Conservation (phyloP, 2,888 invertebrate species). For the Torymus texanus region DNA sequence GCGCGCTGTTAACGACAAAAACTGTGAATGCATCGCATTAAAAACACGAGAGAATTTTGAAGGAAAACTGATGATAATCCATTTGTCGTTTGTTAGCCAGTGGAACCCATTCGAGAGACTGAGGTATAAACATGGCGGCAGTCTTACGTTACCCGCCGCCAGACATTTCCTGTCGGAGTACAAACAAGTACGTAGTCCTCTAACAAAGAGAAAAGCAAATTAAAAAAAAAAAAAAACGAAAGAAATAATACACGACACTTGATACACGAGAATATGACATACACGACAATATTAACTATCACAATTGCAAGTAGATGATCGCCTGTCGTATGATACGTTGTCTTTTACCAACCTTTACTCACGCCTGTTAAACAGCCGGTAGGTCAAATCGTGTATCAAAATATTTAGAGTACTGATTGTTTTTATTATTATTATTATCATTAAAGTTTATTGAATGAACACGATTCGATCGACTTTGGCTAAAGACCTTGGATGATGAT, state of each 20-base stretch:
- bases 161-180: constrained; percentile 79
- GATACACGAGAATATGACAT: constrained; percentile 40
- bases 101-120: constrained; percentile 86
- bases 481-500: constrained; percentile 48
- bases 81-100: constrained; percentile 79
- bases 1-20: constrained; percentile 40
- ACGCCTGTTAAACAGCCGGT: constrained; percentile 58
- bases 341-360: constrained; percentile 67
- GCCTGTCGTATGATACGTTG: constrained; percentile 72
- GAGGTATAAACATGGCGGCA: constrained; percentile 82
- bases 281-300: constrained; percentile 51
- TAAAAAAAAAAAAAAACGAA: constrained; percentile 37
- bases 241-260: constrained; percentile 39
- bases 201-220: constrained; percentile 58
- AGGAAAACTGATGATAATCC: constrained; percentile 56
- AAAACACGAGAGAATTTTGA: constrained; percentile 41
- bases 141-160: constrained; percentile 75
- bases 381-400: constrained; percentile 40
- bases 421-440: no score
- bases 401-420: not conserved
- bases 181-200: constrained; percentile 80
- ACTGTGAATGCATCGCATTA: constrained; percentile 58
- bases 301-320: constrained; percentile 63
- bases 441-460: not conserved
- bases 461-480: constrained; percentile 48